These are phyloP conservation scores for Plectropomus leopardus DNA, from an alignment of 2,113 vertebrate genomes.

Conservation along the genomic window DNA sequence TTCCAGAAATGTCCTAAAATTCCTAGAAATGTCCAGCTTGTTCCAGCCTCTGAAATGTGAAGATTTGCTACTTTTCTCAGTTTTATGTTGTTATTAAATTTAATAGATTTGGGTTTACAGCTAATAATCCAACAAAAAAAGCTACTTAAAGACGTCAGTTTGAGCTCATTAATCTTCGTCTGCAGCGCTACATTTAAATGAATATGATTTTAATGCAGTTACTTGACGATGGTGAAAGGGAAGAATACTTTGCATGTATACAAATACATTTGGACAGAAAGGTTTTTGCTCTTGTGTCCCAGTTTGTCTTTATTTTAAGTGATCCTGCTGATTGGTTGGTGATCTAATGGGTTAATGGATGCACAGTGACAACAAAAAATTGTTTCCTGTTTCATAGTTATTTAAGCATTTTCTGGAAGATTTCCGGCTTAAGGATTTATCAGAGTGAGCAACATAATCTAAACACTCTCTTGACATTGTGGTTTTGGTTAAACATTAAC, in stretches of 20 bases:
- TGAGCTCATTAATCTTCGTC: not conserved
- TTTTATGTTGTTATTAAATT: not conserved
- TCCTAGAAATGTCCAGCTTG: no score
- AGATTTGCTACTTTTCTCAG: not conserved
- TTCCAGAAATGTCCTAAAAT: no score
- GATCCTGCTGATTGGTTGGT: not conserved
- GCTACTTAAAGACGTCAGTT: not conserved
- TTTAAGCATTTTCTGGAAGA: not conserved
- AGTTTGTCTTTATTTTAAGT: not conserved
- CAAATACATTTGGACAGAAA: no score
- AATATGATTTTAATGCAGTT: not conserved
- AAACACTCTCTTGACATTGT: not conserved
- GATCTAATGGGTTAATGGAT: not conserved
- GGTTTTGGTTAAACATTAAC: slow-evolving; percentile 38
- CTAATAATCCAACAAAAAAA: not conserved
- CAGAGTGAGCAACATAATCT: not conserved
- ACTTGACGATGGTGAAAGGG: no score
- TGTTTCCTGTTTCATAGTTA: not conserved
- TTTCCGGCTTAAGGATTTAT: not conserved
- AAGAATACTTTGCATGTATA: no score
- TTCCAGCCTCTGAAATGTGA: not conserved
- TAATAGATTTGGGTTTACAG: not conserved
- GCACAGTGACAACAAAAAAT: no score
- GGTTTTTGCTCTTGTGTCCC: not conserved
- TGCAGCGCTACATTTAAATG: not conserved